phyloP scores from a whole-genome alignment of 1,140 invertebrate species.

The Pomacea maculata region DNA sequence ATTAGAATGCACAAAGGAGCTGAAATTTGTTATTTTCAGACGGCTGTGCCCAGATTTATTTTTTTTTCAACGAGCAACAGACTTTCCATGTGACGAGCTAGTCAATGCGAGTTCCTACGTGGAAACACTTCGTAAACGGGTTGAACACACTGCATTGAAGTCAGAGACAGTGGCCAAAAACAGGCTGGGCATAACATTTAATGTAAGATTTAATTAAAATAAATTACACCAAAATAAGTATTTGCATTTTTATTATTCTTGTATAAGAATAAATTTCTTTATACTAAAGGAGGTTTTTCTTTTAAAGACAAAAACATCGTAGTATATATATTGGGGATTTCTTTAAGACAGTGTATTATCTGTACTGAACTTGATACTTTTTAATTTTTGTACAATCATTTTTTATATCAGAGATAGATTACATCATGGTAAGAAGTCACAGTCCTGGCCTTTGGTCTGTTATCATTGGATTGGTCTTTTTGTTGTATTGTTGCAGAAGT shows the following conservation, averaged over 20 bases:
- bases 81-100: conserved; percentile 72
- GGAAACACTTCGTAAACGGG: conserved; percentile 81
- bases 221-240: background rate
- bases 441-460: too few relatives aligned
- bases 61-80: conserved; percentile 93
- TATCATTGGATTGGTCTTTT: too few relatives aligned
- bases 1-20: too few relatives aligned
- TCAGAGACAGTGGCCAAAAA: conserved; percentile 88
- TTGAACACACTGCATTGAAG: conserved; percentile 84
- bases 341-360: too few relatives aligned
- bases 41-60: conserved; percentile 95
- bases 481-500: conserved; percentile 40
- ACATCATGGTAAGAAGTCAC: too few relatives aligned
- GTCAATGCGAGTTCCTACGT: conserved; percentile 47
- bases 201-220: conserved; percentile 70
- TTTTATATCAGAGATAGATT: too few relatives aligned
- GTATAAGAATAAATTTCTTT: background rate
- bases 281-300: background rate
- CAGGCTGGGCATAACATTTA: conserved; percentile 83
- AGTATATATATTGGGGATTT: too few relatives aligned
- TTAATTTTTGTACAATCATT: too few relatives aligned
- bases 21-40: conserved; percentile 63
- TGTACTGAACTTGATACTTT: too few relatives aligned
- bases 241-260: conserved; percentile 1
- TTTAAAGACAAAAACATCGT: too few relatives aligned